A percentile compares a stretch with the other conserved stretches of the same genome.
These are phyloP conservation scores for Hedychridium roseum DNA, from an alignment of 2,888 invertebrate genomes.

Conservation along the genomic window DNA sequence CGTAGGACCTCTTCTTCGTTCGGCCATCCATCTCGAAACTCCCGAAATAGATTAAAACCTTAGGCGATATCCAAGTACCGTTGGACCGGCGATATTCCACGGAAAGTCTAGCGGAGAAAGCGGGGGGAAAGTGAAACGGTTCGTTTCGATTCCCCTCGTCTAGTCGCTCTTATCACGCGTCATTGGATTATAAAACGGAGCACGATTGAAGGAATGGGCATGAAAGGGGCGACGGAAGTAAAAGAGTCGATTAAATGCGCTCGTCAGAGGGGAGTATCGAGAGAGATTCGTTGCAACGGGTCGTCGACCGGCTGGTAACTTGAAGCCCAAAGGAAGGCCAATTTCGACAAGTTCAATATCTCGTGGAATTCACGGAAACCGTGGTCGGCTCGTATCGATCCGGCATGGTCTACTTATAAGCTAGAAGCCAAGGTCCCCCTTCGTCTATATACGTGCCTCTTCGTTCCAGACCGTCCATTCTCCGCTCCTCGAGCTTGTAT, in stretches of 20 bases:
- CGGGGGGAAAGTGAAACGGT: neutral
- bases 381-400: conserved; percentile 1
- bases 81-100: neutral
- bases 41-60: neutral
- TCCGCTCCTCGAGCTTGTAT: too few species aligned
- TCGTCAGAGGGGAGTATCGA: neutral
- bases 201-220: too few species aligned
- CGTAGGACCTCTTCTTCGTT: neutral
- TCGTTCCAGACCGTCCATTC: neutral
- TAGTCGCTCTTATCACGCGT: too few species aligned
- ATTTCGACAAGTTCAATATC: conserved; percentile 5
- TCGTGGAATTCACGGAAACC: conserved; percentile 4
- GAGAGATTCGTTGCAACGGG: neutral
- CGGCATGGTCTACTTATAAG: neutral
- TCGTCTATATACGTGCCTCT: neutral
- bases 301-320: conserved; percentile 1
- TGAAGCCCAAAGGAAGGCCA: neutral
- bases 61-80: neutral
- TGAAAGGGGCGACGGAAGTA: too few species aligned
- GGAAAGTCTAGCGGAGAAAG: neutral
- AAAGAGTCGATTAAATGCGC: too few species aligned
- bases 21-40: neutral
- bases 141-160: too few species aligned
- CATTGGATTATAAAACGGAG: too few species aligned
- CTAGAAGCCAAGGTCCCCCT: conserved; percentile 3